phyloP scores from a whole-genome alignment of 1,140 invertebrate genomes.

The Pogonus chalceus region DNA sequence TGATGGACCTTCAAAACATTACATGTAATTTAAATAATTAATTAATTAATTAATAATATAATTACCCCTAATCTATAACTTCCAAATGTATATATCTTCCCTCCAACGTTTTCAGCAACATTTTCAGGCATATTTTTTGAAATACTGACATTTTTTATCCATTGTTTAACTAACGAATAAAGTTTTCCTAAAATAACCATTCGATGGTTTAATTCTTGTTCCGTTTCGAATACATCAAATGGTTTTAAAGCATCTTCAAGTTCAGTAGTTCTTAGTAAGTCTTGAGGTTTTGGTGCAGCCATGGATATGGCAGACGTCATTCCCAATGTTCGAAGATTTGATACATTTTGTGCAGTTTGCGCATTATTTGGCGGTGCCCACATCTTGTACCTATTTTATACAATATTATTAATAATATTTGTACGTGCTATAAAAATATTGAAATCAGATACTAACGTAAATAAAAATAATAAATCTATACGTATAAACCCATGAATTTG shows the following conservation, averaged over 20 bases:
- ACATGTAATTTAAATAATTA: constrained; percentile 1
- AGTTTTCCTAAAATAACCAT: constrained; percentile 76
- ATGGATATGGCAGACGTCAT: constrained; percentile 91
- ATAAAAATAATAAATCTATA: too few relatives aligned
- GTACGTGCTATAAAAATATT: too few relatives aligned
- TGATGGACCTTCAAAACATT: constrained; percentile 75
- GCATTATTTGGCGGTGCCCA: constrained; percentile 27
- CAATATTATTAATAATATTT: too few relatives aligned
- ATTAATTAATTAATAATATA: constrained; percentile 14
- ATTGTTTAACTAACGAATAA: constrained; percentile 81
- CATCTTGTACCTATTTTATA: constrained; percentile 21
- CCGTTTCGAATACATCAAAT: constrained; percentile 87
- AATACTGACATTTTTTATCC: constrained; percentile 83
- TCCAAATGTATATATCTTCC: constrained; percentile 98
- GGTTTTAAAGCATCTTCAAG: constrained; percentile 72
- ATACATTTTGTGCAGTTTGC: constrained; percentile 15
- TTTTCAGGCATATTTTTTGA: constrained; percentile 80
- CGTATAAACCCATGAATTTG: too few relatives aligned
- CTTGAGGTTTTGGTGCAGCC: constrained; percentile 75
- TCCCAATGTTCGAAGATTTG: constrained; percentile 50
- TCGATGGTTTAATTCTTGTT: constrained; percentile 82
- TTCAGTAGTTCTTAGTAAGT: constrained; percentile 73
- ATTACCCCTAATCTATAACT: constrained; percentile 75
- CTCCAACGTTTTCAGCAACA: constrained; percentile 80
- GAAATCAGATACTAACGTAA: too few relatives aligned